phyloP scores from a whole-genome alignment of 2,888 invertebrate species.

The Chrysolina americana region DNA sequence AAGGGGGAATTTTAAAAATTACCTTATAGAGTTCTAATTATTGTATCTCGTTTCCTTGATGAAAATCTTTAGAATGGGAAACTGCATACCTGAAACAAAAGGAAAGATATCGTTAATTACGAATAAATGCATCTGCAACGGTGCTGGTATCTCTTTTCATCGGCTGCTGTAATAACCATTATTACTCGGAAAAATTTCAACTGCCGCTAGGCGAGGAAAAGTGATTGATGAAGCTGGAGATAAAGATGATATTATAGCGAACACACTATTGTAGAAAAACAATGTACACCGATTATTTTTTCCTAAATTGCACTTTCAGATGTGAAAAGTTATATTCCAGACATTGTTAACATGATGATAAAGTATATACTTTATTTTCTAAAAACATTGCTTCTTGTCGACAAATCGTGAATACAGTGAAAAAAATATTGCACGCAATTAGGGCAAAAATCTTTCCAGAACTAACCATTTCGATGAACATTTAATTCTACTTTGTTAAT shows the following conservation, averaged over 20 bases:
- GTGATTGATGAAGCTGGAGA: not conserved
- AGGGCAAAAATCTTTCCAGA: too few species aligned
- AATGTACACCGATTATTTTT: too few species aligned
- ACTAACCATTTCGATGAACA: too few species aligned
- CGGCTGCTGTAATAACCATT: not conserved
- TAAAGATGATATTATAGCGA: not conserved
- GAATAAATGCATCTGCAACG: conserved; percentile 10
- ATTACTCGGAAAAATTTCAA: conserved; percentile 8
- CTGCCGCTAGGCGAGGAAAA: not conserved
- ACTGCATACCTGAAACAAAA: conserved; percentile 32
- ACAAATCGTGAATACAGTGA: too few species aligned
- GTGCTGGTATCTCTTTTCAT: conserved; percentile 11
- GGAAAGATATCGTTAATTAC: conserved; percentile 19
- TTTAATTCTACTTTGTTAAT: too few species aligned
- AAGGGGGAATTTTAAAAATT: conserved; percentile 18
- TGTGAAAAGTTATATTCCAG: too few species aligned
- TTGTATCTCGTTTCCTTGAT: conserved; percentile 27
- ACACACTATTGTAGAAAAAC: too few species aligned
- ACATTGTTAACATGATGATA: too few species aligned
- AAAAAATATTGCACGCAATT: too few species aligned
- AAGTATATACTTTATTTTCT: too few species aligned
- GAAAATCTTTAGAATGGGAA: conserved; percentile 29
- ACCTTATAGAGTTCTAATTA: conserved; percentile 29
- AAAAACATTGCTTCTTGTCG: too few species aligned
- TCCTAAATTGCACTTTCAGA: too few species aligned